Conservation (phyloP, 2,888 invertebrate species). For the Allacma fusca region DNA sequence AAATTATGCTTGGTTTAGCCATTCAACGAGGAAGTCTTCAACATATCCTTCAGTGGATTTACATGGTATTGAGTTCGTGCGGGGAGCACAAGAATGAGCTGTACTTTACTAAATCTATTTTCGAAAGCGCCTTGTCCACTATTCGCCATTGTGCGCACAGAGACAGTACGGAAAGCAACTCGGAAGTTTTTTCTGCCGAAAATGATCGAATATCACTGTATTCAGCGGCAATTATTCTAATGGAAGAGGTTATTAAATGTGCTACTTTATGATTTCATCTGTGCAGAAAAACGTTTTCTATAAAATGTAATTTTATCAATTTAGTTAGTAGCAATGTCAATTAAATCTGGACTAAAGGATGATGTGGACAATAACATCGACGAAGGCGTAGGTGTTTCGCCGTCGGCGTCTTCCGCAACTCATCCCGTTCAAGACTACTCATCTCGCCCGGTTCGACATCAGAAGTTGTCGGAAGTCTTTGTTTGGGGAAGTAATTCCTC, state of each 20-base stretch:
- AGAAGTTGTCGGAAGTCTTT: constrained; percentile 66
- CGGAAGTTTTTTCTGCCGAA: constrained; percentile 61
- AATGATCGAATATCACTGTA: constrained; percentile 66
- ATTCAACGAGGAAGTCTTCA: constrained; percentile 71
- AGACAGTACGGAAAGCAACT: constrained; percentile 45
- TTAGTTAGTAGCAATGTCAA: constrained; percentile 52
- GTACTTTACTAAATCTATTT: constrained; percentile 50
- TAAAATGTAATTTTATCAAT: neutral
- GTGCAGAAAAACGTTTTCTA: no score
- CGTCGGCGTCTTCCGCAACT: constrained; percentile 10
- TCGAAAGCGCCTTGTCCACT: constrained; percentile 53
- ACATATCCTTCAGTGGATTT: constrained; percentile 72
- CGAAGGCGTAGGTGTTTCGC: constrained; percentile 32
- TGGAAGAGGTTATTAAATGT: constrained; percentile 65
- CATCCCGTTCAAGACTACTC: constrained; percentile 8
- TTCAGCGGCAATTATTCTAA: constrained; percentile 68
- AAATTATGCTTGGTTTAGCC: constrained; percentile 69
- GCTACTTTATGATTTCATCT: neutral
- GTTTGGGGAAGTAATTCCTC: constrained; percentile 75
- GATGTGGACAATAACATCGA: constrained; percentile 24
- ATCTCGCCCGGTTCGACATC: constrained; percentile 10
- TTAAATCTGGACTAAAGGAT: constrained; percentile 45
- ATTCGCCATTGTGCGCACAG: constrained; percentile 48
- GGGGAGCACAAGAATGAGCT: constrained; percentile 47
- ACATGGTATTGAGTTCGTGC: constrained; percentile 68